phyloP scores from a whole-genome alignment of 2,888 invertebrate species.

The Dorcus hopei region DNA sequence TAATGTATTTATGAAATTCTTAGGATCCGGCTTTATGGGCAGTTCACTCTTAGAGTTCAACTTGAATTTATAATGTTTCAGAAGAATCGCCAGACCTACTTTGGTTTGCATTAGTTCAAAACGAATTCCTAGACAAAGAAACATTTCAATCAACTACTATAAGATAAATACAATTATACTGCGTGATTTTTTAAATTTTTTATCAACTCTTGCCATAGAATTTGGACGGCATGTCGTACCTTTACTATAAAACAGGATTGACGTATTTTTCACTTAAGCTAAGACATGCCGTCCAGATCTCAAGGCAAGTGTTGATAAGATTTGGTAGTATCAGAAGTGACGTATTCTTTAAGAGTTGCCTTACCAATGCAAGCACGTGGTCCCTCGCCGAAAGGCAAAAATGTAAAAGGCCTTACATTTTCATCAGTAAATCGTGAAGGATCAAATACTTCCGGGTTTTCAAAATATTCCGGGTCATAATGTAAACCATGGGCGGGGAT shows the following conservation, averaged over 20 bases:
- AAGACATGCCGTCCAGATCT: no score
- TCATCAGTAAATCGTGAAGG: constrained; percentile 9
- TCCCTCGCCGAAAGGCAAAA: constrained; percentile 11
- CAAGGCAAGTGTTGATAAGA: no score
- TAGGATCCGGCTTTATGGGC: constrained; percentile 27
- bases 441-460: constrained; percentile 8
- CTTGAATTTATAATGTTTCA: constrained; percentile 31
- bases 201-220: no score
- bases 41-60: constrained; percentile 29
- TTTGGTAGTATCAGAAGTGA: no score
- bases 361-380: constrained; percentile 4
- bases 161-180: no score
- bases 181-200: no score
- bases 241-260: no score
- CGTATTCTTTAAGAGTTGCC: no score
- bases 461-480: constrained; percentile 7
- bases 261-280: no score
- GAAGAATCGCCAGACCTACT: constrained; percentile 27
- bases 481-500: constrained; percentile 4
- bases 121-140: constrained; percentile 30
- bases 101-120: constrained; percentile 38
- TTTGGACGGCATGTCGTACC: no score
- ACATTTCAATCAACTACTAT: no score
- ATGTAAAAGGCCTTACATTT: background rate
- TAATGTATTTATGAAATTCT: constrained; percentile 18